These are phyloP conservation scores for Anthoscopus minutus DNA, from an alignment of 2,113 vertebrate species.

Conservation along the genomic window DNA sequence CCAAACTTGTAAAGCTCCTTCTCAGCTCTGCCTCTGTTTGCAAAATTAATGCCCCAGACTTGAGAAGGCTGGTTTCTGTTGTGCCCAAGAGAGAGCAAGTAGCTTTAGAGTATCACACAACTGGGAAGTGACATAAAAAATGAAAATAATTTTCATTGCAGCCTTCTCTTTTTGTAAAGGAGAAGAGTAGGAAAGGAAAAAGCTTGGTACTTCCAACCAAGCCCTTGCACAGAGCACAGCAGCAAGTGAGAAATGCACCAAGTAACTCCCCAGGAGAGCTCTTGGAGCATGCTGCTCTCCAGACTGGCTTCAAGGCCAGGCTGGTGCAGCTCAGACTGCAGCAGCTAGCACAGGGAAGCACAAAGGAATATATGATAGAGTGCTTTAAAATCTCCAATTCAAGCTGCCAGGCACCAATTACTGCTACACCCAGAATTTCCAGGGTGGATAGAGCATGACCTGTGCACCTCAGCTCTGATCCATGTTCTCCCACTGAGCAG, in stretches of 20 bases:
- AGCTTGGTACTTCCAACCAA: neutral
- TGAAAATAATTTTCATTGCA: neutral
- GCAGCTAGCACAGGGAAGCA: neutral
- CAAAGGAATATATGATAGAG: neutral
- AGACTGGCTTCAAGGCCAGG: neutral
- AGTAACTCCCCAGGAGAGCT: neutral
- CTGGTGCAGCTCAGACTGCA: neutral
- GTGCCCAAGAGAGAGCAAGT: neutral
- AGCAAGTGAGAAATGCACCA: neutral
- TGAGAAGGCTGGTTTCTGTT: neutral
- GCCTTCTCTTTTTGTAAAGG: neutral
- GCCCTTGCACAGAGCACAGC: neutral
- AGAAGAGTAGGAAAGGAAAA: neutral
- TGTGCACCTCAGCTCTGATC: neutral
- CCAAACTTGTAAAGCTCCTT: neutral
- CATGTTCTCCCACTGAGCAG: rapidly evolving
- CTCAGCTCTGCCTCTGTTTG: neutral
- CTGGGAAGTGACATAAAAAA: neutral
- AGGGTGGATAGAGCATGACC: neutral
- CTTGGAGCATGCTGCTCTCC: rapidly evolving
- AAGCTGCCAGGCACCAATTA: neutral
- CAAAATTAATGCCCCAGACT: neutral
- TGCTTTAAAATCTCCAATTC: neutral
- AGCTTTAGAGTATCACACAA: neutral
- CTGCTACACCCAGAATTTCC: neutral